Conservation (phyloP, 2,113 vertebrate genomes). For the Amazona guildingii region DNA sequence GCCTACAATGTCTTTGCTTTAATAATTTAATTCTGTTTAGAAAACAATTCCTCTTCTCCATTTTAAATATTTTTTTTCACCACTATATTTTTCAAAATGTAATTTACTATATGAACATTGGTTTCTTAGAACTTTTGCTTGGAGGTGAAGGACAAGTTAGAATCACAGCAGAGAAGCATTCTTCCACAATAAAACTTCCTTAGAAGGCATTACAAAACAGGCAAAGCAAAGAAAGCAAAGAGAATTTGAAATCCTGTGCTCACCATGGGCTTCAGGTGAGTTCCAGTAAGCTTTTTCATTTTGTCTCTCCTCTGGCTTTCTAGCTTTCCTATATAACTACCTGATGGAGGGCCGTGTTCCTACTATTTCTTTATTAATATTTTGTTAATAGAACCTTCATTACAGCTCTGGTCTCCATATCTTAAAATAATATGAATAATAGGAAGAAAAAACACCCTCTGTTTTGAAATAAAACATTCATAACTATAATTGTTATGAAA, state of each 20-base stretch:
- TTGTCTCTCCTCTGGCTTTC: not conserved
- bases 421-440: not conserved
- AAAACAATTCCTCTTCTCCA: not conserved
- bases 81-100: not conserved
- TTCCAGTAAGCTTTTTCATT: not conserved
- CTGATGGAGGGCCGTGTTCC: not conserved
- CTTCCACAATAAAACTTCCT: not conserved
- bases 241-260: not conserved
- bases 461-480: not conserved
- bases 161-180: not conserved
- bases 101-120: not conserved
- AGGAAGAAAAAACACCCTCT: not conserved
- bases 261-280: not conserved
- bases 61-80: not conserved
- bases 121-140: not conserved
- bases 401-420: not conserved
- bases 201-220: not conserved
- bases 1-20: not conserved
- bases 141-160: not conserved
- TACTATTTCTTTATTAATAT: not conserved
- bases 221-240: not conserved
- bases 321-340: not conserved
- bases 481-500: not conserved
- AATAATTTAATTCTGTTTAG: not conserved
- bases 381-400: not conserved